Evolutionary conservation across 2,113 vertebrate genomes (phyloP), one percentile per base, ranked within the genome.

Genomic region (Chamaea fasciata): DNA sequence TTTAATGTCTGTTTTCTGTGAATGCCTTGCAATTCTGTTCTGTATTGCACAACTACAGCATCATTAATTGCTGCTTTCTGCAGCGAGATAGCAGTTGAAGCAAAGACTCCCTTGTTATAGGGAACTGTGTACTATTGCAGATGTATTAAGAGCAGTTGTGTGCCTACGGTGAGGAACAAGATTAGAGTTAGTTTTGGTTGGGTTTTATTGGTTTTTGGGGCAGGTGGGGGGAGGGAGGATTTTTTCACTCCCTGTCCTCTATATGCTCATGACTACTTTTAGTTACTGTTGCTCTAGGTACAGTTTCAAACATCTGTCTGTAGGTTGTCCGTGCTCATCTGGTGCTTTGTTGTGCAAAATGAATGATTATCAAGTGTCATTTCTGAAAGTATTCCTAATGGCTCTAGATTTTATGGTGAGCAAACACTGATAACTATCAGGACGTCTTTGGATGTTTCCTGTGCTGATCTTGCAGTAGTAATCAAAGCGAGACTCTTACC

Each of bases 141-240:
- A 4, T 3, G 0, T 33, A 4, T 57, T 18, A 52, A 23, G 42
- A 56, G 64, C 62, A 27, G 2, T 30, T 77, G 19, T 28, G 30
- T 81, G 30, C 33, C 69, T 60, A 23, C 2, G 33, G 41, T 4
- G 27, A 60, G 30, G 47, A 63, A 7, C 18, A 46, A 42, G 19
- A 44, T 60, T 11, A 19, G 41, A 41, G 10, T 27, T 55, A 8
- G 21, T 44, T 69, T 77, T 55, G 17, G 7, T 49, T 49, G 56
- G 6, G 6, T 28, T 62, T 55, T 18, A 41, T 11, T 60, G 31
- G 6, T 28, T 67, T 74, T 59, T 13, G 23, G 41, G 33, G 10
- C 0, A 0, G 12, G 11, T 26, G 18, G 3, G 6, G 9, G 11
- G 3, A 19, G 19, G 14, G 14, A 47, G 39, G 8, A 41, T 23